These are phyloP conservation scores for Parnassius smintheus DNA, from an alignment of 2,888 invertebrate species.

Conservation along the genomic window DNA sequence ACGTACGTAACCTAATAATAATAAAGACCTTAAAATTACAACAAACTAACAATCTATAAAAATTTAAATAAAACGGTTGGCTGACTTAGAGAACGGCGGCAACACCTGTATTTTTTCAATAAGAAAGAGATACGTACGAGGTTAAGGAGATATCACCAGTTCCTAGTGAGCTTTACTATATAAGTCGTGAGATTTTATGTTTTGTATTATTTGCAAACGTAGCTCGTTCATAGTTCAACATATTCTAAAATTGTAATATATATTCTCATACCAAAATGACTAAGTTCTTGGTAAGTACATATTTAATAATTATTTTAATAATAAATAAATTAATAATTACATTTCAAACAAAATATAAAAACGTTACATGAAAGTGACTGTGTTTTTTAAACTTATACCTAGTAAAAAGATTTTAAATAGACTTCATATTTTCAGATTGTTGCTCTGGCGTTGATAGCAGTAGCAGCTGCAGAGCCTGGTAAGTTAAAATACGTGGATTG, in stretches of 20 bases:
- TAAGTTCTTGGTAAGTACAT: background rate
- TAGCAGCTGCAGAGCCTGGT: constrained; percentile 21
- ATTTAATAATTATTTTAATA: background rate
- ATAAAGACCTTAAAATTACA: too few relatives aligned
- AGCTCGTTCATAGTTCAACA: too few relatives aligned
- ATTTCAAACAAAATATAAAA: background rate
- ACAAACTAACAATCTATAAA: too few relatives aligned
- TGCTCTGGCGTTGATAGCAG: constrained; percentile 16
- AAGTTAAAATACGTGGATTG: background rate
- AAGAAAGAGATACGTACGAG: constrained; percentile 20
- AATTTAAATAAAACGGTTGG: constrained; percentile 1
- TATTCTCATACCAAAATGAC: too few relatives aligned
- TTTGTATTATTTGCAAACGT: too few relatives aligned
- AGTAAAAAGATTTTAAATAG: background rate
- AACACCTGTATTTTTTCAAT: constrained; percentile 9
- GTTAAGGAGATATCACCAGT: constrained; percentile 7
- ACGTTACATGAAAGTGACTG: background rate
- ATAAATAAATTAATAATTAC: background rate
- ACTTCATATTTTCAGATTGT: constrained; percentile 17
- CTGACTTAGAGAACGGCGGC: constrained; percentile 4
- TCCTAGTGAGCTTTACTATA: constrained; percentile 11
- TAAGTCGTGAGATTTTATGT: constrained; percentile 1
- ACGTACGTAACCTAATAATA: too few relatives aligned
- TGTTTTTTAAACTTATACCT: background rate
- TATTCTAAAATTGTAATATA: too few relatives aligned